Percentiles rank a stretch among this genome's conserved stretches.
phyloP scores from a whole-genome alignment of 2,888 invertebrate species.

The Phortica magna region DNA sequence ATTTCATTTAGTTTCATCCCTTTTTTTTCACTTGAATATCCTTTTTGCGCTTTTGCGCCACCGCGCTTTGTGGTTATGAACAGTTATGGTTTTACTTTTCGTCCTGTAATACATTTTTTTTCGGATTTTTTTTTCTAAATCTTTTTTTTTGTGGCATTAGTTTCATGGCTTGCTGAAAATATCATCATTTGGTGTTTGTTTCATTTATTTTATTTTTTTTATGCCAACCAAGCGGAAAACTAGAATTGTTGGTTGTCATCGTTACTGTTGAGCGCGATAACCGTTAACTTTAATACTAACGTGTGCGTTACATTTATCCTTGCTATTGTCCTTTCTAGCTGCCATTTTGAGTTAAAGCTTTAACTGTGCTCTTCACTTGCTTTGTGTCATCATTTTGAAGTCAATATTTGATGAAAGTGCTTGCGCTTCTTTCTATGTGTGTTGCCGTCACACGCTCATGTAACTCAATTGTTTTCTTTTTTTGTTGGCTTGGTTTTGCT shows the following conservation, averaged over 20 bases:
- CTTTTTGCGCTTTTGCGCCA: slow-evolving; percentile 1
- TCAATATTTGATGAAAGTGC: not conserved
- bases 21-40: slow-evolving; percentile 12
- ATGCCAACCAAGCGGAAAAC: slow-evolving; percentile 51
- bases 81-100: slow-evolving; percentile 19
- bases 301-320: not conserved
- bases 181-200: not conserved
- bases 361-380: not conserved
- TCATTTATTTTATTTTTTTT: slow-evolving; percentile 20
- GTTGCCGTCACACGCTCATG: slow-evolving; percentile 56
- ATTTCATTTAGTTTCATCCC: slow-evolving; percentile 33
- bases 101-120: not conserved
- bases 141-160: slow-evolving; percentile 47
- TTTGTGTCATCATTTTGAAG: not conserved
- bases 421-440: not conserved
- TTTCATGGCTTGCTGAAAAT: slow-evolving; percentile 51
- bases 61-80: slow-evolving; percentile 28
- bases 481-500: slow-evolving; percentile 48
- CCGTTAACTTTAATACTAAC: not conserved
- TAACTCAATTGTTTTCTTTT: slow-evolving; percentile 37
- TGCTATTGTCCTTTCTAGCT: not conserved
- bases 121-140: slow-evolving; percentile 21
- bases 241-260: slow-evolving; percentile 27
- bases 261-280: not conserved
- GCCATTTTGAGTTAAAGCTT: slow-evolving; percentile 2